Conservation (phyloP, 2,113 vertebrate genomes). For the Psilopsiagon aymara region DNA sequence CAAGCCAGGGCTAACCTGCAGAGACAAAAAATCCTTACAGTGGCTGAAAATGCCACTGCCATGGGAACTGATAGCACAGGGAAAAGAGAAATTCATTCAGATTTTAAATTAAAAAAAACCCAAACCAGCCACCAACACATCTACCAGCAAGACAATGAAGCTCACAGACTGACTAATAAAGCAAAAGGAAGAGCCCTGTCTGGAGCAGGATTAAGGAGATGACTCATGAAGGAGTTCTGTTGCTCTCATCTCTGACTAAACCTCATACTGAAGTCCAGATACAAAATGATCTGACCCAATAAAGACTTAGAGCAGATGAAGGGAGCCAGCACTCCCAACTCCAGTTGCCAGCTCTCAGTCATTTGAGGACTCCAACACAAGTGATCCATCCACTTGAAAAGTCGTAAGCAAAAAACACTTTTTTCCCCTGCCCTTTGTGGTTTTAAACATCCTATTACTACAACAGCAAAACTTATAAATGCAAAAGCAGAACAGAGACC, state of each 20-base stretch:
- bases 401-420: not conserved
- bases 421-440: not conserved
- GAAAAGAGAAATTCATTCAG: not conserved
- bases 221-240: conserved; percentile 16
- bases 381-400: not conserved
- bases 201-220: not conserved
- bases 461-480: not conserved
- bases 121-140: not conserved
- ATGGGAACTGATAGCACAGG: not conserved
- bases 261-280: not conserved
- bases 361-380: not conserved
- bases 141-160: not conserved
- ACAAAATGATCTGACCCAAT: not conserved
- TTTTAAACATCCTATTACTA: not conserved
- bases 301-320: not conserved
- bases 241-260: conserved; percentile 43
- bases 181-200: conserved; percentile 28
- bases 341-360: not conserved
- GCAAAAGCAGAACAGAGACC: not conserved
- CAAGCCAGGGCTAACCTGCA: not conserved
- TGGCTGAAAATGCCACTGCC: not conserved
- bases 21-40: not conserved
- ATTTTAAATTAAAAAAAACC: not conserved
- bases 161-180: not conserved
- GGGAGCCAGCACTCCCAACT: not conserved